Evolutionary conservation across 2,113 vertebrate species (phyloP), one percentile per base, ranked within the genome.

Genomic region (Australoheros scitulus): DNA sequence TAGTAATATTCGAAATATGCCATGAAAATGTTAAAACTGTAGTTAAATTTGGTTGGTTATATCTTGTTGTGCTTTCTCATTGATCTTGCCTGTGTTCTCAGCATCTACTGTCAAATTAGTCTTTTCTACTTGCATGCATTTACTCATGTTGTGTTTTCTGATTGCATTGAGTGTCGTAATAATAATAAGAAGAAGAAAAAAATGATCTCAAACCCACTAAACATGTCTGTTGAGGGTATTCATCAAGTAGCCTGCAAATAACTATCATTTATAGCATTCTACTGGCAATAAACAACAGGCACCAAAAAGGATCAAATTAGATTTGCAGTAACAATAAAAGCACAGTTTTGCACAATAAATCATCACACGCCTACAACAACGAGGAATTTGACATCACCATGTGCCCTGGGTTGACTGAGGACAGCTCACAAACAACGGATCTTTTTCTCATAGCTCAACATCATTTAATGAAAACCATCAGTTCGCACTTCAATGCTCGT

Each of bases 191-290:
- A 8, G 15, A 13, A 41, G 3, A 29, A 50, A 29, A 24, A 29
- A 50, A 50, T 11, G 6, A 10, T 32, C 2, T 58, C 63, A 55
- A 76, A 36, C 26, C 50, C 41, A 58, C 34, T 2, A 72, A 61
- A 63, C 15, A n/a, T 68, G 11, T 78, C 56, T 32, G 26, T 36
- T 10, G 36, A 59, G 50, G 18, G 52, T 17, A 20, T 75, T 83
- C 70, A 82, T 68, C 20, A 65, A 76, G 72, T 61, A 70, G 59
- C 80, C 60, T 87, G 89, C 79, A 60, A 85, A 90, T 90, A 60
- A 80, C 79, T 91, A 63, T 76, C 81, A 91, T 90, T 86, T 85
- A 24, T 80, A 76, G 76, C 55, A 61, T 77, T 83, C 55, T 60
- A 58, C 32, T 76, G 80, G 85, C 65, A 81, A 81, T 50, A 76